Conservation (phyloP, 2,888 invertebrate species). For the Drosophila glabriapex region DNA sequence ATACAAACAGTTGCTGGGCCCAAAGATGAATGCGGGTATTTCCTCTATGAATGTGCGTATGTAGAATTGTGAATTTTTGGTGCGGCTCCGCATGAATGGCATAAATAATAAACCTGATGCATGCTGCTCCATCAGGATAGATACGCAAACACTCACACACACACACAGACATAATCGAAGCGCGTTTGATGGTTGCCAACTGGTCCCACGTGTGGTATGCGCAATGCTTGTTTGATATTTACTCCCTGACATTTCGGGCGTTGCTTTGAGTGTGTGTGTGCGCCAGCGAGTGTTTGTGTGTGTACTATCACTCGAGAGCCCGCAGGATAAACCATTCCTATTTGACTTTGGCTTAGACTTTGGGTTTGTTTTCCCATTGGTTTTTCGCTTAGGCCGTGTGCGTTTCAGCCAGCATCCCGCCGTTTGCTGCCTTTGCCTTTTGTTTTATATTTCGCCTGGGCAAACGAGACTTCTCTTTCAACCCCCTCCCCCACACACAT, state of each 20-base stretch:
- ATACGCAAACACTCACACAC: not conserved
- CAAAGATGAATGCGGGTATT: constrained; percentile 9
- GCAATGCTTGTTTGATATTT: constrained; percentile 66
- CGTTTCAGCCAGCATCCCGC: not conserved
- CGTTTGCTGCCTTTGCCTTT: not conserved
- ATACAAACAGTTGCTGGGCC: not conserved
- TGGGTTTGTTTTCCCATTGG: constrained; percentile 3
- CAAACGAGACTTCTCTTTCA: not conserved
- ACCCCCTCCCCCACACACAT: not conserved
- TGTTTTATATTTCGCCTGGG: constrained; percentile 1
- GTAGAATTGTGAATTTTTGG: constrained; percentile 41
- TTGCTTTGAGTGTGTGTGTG: not conserved
- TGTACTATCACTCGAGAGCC: not conserved
- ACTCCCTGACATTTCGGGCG: constrained; percentile 26
- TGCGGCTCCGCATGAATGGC: constrained; percentile 54
- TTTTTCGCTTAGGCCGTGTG: not conserved
- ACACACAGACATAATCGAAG: constrained; percentile 1
- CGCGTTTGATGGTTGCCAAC: constrained; percentile 45
- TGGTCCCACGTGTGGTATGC: constrained; percentile 67
- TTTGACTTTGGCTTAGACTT: constrained; percentile 9
- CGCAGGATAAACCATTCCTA: constrained; percentile 17
- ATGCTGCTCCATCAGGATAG: constrained; percentile 22
- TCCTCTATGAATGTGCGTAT: constrained; percentile 1
- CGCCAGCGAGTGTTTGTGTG: not conserved
- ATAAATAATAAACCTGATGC: constrained; percentile 65